A percentile compares a stretch with the other conserved stretches of the same genome.
Conservation (phyloP, 2,797 vertebrate genomes). For the Threskiornis aethiopicus region DNA sequence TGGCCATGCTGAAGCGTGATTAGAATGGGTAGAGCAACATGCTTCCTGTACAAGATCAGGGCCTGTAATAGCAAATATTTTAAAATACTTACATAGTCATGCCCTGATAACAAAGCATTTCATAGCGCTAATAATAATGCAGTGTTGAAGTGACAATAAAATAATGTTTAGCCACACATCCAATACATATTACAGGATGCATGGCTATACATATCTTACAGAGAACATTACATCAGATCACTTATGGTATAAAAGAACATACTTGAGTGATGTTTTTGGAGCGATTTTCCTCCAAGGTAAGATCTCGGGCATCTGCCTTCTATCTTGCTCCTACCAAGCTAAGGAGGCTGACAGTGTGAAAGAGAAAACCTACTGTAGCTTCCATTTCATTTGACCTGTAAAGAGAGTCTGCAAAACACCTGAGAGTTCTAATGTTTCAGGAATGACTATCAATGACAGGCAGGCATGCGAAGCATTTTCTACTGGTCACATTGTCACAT, state of each 20-base stretch:
- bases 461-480: neutral
- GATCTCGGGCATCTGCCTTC: neutral
- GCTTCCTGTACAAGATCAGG: neutral
- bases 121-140: neutral
- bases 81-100: neutral
- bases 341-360: conserved; percentile 23
- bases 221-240: neutral
- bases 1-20: neutral
- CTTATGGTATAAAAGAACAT: neutral
- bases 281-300: neutral
- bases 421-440: conserved; percentile 17
- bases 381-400: conserved; percentile 29
- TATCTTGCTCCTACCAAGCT: neutral
- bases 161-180: neutral
- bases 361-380: conserved; percentile 28
- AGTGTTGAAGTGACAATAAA: neutral
- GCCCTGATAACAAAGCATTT: neutral
- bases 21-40: neutral
- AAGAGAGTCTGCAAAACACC: conserved; percentile 1
- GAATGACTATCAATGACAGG: neutral
- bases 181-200: neutral
- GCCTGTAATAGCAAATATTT: neutral
- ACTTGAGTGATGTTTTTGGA: neutral
- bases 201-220: neutral
- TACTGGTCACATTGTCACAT: neutral